These are phyloP conservation scores for Drosophila putrida DNA, from an alignment of 2,888 invertebrate species.

Conservation along the genomic window DNA sequence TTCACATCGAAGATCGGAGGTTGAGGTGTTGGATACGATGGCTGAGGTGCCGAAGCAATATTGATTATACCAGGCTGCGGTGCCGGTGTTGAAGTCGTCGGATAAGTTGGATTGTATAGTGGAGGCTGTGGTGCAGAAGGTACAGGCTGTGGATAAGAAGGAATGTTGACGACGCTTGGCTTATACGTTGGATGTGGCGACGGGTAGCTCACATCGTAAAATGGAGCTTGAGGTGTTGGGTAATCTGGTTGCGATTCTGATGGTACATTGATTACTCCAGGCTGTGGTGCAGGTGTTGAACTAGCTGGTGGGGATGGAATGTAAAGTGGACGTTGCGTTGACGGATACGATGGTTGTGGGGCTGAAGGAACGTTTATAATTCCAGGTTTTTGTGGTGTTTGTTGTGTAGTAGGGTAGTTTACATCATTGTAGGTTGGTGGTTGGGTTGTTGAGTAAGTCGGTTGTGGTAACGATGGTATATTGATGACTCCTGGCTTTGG, in stretches of 20 bases:
- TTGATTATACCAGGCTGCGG: conserved; percentile 33
- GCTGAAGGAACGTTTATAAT: conserved; percentile 45
- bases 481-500: conserved; percentile 44
- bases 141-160: conserved; percentile 18
- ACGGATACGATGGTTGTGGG: conserved; percentile 7
- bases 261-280: conserved; percentile 25
- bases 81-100: conserved; percentile 29
- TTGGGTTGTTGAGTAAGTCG: conserved; percentile 25
- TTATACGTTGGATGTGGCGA: conserved; percentile 14
- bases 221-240: conserved; percentile 13
- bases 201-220: conserved; percentile 52
- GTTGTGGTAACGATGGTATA: conserved; percentile 34
- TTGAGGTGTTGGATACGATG: conserved; percentile 21
- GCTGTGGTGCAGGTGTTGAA: conserved; percentile 13
- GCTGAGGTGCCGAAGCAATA: conserved; percentile 43
- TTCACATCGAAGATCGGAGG: conserved; percentile 33
- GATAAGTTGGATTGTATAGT: conserved; percentile 20
- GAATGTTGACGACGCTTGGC: conserved; percentile 32
- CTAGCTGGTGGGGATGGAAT: conserved; percentile 3
- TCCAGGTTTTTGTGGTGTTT: conserved; percentile 19
- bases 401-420: conserved; percentile 16
- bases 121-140: conserved; percentile 10
- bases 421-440: conserved; percentile 31
- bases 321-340: conserved; percentile 10
- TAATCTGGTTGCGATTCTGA: conserved; percentile 16